These are phyloP conservation scores for Percopsis transmontana DNA, from an alignment of 2,113 vertebrate species.

Conservation along the genomic window DNA sequence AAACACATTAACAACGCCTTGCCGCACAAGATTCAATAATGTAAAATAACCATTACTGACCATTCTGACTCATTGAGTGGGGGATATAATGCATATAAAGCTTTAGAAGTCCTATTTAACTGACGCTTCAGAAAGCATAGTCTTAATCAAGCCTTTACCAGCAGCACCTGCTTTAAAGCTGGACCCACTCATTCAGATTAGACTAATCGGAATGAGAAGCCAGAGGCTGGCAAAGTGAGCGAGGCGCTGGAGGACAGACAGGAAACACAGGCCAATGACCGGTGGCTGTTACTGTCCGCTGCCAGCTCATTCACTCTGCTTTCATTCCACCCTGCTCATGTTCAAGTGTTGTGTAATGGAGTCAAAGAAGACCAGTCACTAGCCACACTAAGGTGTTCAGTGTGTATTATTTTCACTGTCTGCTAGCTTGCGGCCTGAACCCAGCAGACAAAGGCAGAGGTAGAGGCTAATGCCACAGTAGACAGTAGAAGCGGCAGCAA, in stretches of 20 bases:
- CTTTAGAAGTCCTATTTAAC: too few species aligned
- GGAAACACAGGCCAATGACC: conserved; percentile 33
- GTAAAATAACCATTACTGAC: too few species aligned
- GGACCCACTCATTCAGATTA: conserved; percentile 61
- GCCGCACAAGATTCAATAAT: too few species aligned
- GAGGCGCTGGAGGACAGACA: conserved; percentile 13
- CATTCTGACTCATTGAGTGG: too few species aligned
- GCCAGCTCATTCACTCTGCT: conserved; percentile 17
- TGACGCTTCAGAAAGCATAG: too few species aligned
- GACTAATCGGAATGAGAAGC: conserved; percentile 64
- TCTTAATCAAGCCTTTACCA: conserved; percentile 41
- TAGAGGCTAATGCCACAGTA: too few species aligned
- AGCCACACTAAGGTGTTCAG: conserved; percentile 22
- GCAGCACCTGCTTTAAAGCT: too few species aligned
- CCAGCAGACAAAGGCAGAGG: too few species aligned
- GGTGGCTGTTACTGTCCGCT: conserved; percentile 28
- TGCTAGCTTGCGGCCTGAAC: too few species aligned
- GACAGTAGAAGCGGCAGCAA: too few species aligned
- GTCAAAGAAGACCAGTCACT: conserved; percentile 30
- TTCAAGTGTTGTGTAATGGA: conserved; percentile 52
- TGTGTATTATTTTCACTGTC: conserved; percentile 40
- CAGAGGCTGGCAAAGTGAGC: conserved; percentile 26
- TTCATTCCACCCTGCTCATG: conserved; percentile 53
- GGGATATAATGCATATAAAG: too few species aligned
- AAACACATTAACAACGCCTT: too few species aligned